These are phyloP conservation scores for Brachyptera putata DNA, from an alignment of 2,888 invertebrate genomes.

Conservation along the genomic window DNA sequence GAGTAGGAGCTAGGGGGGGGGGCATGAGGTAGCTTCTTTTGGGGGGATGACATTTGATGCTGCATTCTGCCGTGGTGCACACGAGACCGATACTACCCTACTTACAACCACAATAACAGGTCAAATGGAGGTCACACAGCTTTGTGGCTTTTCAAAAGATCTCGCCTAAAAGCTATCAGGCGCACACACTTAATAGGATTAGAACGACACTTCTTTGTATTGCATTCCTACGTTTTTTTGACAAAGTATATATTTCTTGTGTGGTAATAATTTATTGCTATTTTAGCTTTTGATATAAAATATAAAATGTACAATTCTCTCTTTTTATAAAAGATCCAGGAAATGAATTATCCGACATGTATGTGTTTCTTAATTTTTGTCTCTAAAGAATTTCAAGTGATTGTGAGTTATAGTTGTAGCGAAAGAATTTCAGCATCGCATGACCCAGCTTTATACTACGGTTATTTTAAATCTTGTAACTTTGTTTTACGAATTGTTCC, in stretches of 20 bases:
- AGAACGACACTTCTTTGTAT: neutral
- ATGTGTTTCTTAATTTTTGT: no score
- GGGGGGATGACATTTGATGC: no score
- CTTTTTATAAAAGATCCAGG: neutral
- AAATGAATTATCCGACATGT: neutral
- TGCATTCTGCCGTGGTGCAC: neutral
- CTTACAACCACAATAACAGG: neutral
- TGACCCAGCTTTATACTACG: no score
- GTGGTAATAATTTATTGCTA: neutral
- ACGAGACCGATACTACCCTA: neutral
- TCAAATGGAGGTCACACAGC: slow-evolving; percentile 5
- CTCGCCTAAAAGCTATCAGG: neutral
- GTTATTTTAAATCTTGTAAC: no score
- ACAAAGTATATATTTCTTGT: no score
- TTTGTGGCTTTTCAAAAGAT: neutral
- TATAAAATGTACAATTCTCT: no score
- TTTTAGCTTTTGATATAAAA: neutral
- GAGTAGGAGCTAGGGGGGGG: neutral
- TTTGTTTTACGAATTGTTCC: no score
- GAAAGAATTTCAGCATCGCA: no score
- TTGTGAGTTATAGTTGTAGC: no score
- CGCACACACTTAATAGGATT: neutral
- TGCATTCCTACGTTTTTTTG: neutral
- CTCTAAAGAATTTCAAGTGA: no score
- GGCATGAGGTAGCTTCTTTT: no score